These are phyloP conservation scores for Atrichornis clamosus DNA, from an alignment of 2,113 vertebrate genomes.

Conservation along the genomic window DNA sequence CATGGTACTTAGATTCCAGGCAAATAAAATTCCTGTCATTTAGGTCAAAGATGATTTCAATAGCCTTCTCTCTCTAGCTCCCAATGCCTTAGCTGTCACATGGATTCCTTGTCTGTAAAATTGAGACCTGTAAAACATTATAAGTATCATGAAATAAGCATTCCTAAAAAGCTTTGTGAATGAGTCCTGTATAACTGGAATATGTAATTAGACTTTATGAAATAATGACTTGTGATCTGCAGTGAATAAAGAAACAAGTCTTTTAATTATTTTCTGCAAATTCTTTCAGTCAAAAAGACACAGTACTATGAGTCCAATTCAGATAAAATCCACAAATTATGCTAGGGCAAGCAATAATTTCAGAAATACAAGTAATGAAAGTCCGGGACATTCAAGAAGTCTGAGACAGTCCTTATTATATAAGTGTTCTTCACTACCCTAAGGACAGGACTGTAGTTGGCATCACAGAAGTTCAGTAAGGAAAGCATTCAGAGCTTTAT, in stretches of 20 bases:
- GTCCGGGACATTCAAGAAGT: neutral
- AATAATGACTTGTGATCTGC: neutral
- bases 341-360: neutral
- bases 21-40: neutral
- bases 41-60: neutral
- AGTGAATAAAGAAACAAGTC: neutral
- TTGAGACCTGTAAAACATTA: neutral
- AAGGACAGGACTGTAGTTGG: neutral
- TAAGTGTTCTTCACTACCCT: neutral
- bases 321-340: neutral
- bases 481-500: neutral
- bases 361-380: neutral
- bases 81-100: neutral
- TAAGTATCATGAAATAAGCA: neutral
- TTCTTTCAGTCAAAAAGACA: neutral
- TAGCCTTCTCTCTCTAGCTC: neutral
- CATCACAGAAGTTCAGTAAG: neutral
- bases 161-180: neutral
- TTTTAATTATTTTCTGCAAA: neutral
- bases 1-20: neutral
- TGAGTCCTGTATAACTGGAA: neutral
- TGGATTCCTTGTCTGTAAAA: neutral
- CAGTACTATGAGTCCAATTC: neutral
- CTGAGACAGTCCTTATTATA: neutral
- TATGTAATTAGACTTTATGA: neutral